These are phyloP conservation scores for Eidolon helvum DNA, from an alignment of 2,113 vertebrate species.

Conservation along the genomic window DNA sequence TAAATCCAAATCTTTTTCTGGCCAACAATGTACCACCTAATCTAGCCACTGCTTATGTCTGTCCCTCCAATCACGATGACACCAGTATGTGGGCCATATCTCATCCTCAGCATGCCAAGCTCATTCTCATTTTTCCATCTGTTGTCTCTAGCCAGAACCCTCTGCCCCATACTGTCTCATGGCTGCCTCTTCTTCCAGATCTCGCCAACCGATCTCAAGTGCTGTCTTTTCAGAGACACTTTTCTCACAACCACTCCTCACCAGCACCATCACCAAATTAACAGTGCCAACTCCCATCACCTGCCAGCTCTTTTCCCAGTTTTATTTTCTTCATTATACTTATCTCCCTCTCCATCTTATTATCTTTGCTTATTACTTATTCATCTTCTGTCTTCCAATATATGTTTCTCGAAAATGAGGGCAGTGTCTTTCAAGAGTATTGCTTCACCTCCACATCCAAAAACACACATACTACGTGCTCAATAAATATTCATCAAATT, in stretches of 20 bases:
- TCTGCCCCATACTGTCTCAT: not conserved
- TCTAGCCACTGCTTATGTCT: not conserved
- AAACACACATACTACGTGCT: not conserved
- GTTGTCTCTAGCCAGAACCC: not conserved
- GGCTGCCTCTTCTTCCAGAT: not conserved
- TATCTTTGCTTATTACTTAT: not conserved
- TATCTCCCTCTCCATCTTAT: not conserved
- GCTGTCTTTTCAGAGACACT: not conserved
- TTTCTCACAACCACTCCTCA: not conserved
- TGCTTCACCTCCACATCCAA: not conserved
- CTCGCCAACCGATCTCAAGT: not conserved
- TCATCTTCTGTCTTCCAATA: conserved; percentile 11
- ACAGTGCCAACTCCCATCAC: not conserved
- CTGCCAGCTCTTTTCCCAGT: not conserved
- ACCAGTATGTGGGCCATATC: not conserved
- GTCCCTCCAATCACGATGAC: not conserved
- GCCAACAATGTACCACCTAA: not conserved
- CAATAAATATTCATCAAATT: not conserved
- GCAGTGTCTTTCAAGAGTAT: not conserved
- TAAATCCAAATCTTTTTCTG: not conserved
- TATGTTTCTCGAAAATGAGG: not conserved
- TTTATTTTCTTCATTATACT: not conserved
- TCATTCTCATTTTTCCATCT: not conserved
- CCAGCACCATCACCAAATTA: not conserved
- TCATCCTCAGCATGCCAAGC: not conserved